These are phyloP conservation scores for Argyrosomus japonicus DNA, from an alignment of 2,113 vertebrate species.

Conservation along the genomic window DNA sequence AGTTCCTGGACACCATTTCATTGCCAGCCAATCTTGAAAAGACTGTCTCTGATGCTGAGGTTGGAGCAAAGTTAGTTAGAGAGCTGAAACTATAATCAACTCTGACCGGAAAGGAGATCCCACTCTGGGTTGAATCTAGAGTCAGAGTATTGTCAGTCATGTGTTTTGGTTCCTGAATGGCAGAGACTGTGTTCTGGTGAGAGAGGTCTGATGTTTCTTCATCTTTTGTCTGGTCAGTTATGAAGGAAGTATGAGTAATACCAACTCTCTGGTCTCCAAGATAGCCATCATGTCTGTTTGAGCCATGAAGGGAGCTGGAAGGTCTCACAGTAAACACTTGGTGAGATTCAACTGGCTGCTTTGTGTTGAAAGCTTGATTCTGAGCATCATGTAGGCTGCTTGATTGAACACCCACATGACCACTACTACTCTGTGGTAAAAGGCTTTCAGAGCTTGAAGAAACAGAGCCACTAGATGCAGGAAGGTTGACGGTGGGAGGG, in stretches of 20 bases:
- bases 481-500: neutral
- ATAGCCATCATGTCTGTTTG: neutral
- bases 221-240: neutral
- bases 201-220: neutral
- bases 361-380: neutral
- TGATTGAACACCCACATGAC: conserved; percentile 3
- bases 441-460: conserved; percentile 7
- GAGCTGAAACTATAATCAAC: neutral
- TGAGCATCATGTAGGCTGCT: conserved; percentile 9
- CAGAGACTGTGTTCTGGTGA: neutral
- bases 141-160: neutral
- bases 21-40: conserved; percentile 3
- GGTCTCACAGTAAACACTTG: conserved; percentile 11
- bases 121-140: neutral
- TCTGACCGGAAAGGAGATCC: neutral
- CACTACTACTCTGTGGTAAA: neutral
- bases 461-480: neutral
- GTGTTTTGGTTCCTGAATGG: conserved; percentile 6
- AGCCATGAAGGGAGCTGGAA: neutral
- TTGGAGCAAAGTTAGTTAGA: neutral
- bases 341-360: conserved; percentile 1
- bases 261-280: neutral
- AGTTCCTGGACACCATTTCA: neutral
- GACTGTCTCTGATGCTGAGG: neutral
- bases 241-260: neutral